A percentile compares a stretch with the other conserved stretches of the same genome.
Conservation (phyloP, 2,888 invertebrate genomes). For the Nematopogon swammerdamellus region DNA sequence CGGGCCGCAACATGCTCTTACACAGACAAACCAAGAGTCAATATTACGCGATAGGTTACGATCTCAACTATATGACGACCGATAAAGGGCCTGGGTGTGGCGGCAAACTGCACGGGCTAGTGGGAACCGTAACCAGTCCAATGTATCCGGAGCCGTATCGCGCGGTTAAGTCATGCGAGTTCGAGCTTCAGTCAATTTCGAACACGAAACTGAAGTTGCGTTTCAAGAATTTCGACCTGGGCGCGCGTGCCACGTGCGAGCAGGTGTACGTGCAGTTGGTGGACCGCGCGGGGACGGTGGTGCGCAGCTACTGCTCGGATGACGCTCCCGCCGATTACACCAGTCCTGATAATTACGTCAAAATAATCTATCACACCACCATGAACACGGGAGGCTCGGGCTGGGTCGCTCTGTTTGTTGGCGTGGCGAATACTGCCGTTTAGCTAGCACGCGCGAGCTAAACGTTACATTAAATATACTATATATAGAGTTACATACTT, state of each 20-base stretch:
- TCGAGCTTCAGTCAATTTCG: conserved; percentile 36
- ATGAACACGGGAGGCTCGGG: conserved; percentile 70
- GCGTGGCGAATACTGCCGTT: no score
- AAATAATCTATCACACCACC: conserved; percentile 62
- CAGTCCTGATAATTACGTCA: conserved; percentile 51
- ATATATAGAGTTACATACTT: no score
- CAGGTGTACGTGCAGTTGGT: conserved; percentile 64
- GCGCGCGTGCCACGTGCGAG: conserved; percentile 56
- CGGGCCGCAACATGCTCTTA: conserved; percentile 62
- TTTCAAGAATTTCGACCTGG: conserved; percentile 59
- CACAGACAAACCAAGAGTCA: conserved; percentile 27
- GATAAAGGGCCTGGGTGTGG: conserved; percentile 42
- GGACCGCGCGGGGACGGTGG: conserved; percentile 35
- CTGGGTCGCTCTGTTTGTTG: conserved; percentile 53
- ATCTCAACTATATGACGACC: conserved; percentile 31
- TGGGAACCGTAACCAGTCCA: conserved; percentile 38
- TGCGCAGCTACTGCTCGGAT: conserved; percentile 47
- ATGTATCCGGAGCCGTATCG: conserved; percentile 35
- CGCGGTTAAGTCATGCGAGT: conserved; percentile 28
- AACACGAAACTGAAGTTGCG: conserved; percentile 24
- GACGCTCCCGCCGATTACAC: conserved; percentile 57
- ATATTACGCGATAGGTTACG: conserved; percentile 19
- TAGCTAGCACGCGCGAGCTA: no score
- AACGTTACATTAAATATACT: no score
- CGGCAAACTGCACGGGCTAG: conserved; percentile 24